A percentile compares a stretch with the other conserved stretches of the same genome.
phyloP scores from a whole-genome alignment of 2,113 vertebrate species.

The Psilopsiagon aymara region DNA sequence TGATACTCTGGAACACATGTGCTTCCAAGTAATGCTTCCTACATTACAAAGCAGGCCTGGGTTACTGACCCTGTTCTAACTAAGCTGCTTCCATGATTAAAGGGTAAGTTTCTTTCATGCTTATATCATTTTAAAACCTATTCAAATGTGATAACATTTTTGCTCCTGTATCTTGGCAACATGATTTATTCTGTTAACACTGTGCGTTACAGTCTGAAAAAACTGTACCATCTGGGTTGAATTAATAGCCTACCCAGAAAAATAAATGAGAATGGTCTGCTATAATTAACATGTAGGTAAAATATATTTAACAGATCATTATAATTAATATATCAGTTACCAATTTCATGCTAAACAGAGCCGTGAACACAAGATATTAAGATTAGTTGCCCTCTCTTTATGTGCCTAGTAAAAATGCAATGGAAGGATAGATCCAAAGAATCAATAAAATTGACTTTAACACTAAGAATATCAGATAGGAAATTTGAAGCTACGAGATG shows the following conservation, averaged over 20 bases:
- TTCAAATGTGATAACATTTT: constrained; percentile 81
- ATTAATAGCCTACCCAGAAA: constrained; percentile 83
- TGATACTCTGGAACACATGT: constrained; percentile 40
- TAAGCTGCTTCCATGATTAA: constrained; percentile 60
- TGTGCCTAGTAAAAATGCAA: constrained; percentile 49
- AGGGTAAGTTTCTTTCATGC: constrained; percentile 71
- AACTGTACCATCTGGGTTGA: constrained; percentile 82
- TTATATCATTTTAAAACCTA: constrained; percentile 75
- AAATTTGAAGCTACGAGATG: constrained; percentile 62
- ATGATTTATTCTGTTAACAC: constrained; percentile 82
- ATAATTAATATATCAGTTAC: constrained; percentile 85
- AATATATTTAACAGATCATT: constrained; percentile 86
- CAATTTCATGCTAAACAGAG: constrained; percentile 80
- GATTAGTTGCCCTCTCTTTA: constrained; percentile 70
- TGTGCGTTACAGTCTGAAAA: constrained; percentile 77
- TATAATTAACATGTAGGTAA: constrained; percentile 85
- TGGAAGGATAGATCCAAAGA: constrained; percentile 54
- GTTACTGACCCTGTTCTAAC: constrained; percentile 50
- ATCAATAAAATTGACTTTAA: constrained; percentile 79
- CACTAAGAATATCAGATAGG: constrained; percentile 68
- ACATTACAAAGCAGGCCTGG: constrained; percentile 16
- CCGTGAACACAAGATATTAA: constrained; percentile 77
- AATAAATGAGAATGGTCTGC: constrained; percentile 81
- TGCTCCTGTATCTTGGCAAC: constrained; percentile 84
- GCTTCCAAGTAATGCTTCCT: constrained; percentile 28